A percentile compares a stretch with the other conserved stretches of the same genome.
These are phyloP conservation scores for Characodon lateralis DNA, from an alignment of 2,797 vertebrate genomes.

Conservation along the genomic window DNA sequence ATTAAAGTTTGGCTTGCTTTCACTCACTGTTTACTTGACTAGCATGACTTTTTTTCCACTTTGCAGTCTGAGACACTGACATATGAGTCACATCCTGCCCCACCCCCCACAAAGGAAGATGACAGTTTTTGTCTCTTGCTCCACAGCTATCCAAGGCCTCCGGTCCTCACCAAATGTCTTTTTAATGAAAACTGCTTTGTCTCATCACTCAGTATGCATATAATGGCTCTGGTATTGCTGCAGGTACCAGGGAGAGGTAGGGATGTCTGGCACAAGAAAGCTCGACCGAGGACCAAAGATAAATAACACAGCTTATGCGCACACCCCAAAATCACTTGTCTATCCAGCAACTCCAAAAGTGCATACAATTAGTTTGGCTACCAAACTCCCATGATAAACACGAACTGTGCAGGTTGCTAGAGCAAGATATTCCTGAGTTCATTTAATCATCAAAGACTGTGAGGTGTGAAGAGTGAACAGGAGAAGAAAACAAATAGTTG, in stretches of 20 bases:
- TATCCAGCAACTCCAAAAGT: constrained; percentile 46
- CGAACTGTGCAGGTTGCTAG: constrained; percentile 53
- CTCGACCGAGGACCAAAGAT: constrained; percentile 35
- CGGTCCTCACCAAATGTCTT: constrained; percentile 73
- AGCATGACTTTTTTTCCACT: constrained; percentile 31
- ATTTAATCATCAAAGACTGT: constrained; percentile 63
- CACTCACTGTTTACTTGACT: constrained; percentile 55
- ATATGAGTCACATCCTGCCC: constrained; percentile 46
- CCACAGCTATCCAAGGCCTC: constrained; percentile 66
- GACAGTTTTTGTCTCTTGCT: constrained; percentile 49
- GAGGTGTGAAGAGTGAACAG: constrained; percentile 33
- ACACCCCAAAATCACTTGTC: constrained; percentile 21
- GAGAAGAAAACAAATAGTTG: constrained; percentile 32
- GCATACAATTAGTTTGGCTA: constrained; percentile 58
- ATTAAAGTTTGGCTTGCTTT: constrained; percentile 57
- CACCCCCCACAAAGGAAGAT: constrained; percentile 33
- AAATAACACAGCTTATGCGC: constrained; percentile 21
- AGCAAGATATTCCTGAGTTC: constrained; percentile 61
- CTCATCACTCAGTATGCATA: constrained; percentile 67
- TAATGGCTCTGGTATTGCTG: constrained; percentile 67
- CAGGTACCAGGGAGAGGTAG: constrained; percentile 59
- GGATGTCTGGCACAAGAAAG: constrained; percentile 52
- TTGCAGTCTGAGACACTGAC: constrained; percentile 53
- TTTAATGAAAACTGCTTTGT: constrained; percentile 76
- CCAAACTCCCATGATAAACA: constrained; percentile 44